These are phyloP conservation scores for Lampropteryx suffumata DNA, from an alignment of 2,888 invertebrate species.

Conservation along the genomic window DNA sequence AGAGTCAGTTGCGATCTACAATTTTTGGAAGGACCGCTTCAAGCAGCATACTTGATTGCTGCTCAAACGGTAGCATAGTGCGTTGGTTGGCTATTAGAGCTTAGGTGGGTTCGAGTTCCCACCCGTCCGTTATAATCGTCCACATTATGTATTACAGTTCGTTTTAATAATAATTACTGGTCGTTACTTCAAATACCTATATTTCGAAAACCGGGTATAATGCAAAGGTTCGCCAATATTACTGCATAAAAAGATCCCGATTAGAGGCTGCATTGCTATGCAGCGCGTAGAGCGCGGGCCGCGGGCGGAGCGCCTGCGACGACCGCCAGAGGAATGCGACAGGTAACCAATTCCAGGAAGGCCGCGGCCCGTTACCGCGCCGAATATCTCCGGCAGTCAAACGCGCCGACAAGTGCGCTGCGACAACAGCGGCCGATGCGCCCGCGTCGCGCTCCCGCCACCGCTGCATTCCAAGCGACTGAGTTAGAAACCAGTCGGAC, in stretches of 20 bases:
- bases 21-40: too few species aligned
- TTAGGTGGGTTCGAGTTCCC: too few species aligned
- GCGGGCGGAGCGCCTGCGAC: constrained; percentile 51
- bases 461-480: constrained; percentile 77
- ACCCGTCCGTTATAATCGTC: too few species aligned
- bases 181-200: background rate
- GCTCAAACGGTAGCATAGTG: too few species aligned
- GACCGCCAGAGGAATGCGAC: constrained; percentile 78
- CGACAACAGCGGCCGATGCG: constrained; percentile 77
- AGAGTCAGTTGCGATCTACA: too few species aligned
- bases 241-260: constrained; percentile 47
- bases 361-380: constrained; percentile 82
- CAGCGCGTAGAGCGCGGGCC: constrained; percentile 38
- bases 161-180: too few species aligned
- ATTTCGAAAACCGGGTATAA: background rate
- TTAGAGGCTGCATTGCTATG: constrained; percentile 64
- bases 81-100: too few species aligned
- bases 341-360: constrained; percentile 83
- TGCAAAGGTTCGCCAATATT: constrained; percentile 34
- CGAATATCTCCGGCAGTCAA: constrained; percentile 81
- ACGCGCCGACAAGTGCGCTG: constrained; percentile 82
- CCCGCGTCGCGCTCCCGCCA: constrained; percentile 41
- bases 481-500: constrained; percentile 77
- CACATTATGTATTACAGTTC: too few species aligned
- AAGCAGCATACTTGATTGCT: too few species aligned